Evolutionary conservation across 2,113 vertebrate genomes (phyloP), one percentile per base, ranked within the genome.

Genomic region (Mirza zaza): DNA sequence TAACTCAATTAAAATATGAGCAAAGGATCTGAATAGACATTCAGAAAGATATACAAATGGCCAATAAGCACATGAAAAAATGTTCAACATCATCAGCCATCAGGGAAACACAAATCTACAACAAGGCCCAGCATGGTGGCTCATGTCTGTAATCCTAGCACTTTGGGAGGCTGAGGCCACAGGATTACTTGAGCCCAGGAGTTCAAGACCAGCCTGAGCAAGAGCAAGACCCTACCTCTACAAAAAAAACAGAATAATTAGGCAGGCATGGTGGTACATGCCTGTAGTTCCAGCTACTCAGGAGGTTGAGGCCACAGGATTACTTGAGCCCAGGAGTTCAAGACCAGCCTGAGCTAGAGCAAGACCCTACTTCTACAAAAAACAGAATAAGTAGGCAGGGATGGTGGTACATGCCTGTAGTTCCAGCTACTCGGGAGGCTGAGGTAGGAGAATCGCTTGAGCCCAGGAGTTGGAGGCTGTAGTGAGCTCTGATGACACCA

Each of bases 1-100:
- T 27, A 85, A 70, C 9, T 8, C 63, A 36, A 67, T 76, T 83
- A 83, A 76, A 61, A 93, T 67, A 84, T 48, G 29, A 25, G 42
- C 27, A 73, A 79, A 87, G 68, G 39, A 75, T 63, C 29, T 80
- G 61, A 81, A 34, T 2, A 71, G 39, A 81, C 42, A 61, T 63
- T 87, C 59, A 93, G n/a, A 29, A 70, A 70, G 42, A 94, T 50
- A 71, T 23, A 80, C 18, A 59, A 81, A 79, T 36, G n/a, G 48
- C 25, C 39, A 77, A 85, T 52, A 70, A 83, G 57, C 57, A 89
- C n/a, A 89, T 65, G 45, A 94, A 83, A 90, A 81, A 34, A 87
- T 88, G 85, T 94, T 73, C n/a, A 21, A 12, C 34, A 52, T 94
- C 25, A 63, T 88, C 63, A 88, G 32, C 39, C 52, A 39, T 61